A percentile compares a stretch with the other conserved stretches of the same genome.
These are phyloP conservation scores for Grantiella picta DNA, from an alignment of 2,113 vertebrate species.

Conservation along the genomic window DNA sequence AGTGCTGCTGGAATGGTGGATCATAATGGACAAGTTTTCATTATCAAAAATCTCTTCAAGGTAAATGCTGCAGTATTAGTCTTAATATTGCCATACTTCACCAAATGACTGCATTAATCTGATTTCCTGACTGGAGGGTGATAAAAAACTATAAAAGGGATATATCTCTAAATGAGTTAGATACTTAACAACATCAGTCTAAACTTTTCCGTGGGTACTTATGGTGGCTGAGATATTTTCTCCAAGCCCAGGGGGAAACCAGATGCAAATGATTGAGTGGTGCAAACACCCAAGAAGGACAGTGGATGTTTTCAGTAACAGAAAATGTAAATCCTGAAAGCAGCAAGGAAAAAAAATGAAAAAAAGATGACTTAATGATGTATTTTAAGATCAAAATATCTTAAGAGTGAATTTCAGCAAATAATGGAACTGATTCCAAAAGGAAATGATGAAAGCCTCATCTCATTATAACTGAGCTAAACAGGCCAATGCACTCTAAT, in stretches of 20 bases:
- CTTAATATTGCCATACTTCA: not conserved
- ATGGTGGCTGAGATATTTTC: not conserved
- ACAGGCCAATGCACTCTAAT: not conserved
- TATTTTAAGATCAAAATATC: not conserved
- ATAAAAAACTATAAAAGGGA: not conserved
- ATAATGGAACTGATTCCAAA: not conserved
- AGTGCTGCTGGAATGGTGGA: not conserved
- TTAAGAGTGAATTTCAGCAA: not conserved
- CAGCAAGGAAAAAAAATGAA: not conserved
- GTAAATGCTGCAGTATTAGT: not conserved
- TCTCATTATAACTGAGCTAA: conserved; percentile 30
- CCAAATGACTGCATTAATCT: not conserved
- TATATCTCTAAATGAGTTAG: not conserved
- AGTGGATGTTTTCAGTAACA: not conserved
- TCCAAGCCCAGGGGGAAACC: not conserved
- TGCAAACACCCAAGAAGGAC: not conserved
- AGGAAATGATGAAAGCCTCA: conserved; percentile 27
- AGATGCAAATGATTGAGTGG: not conserved
- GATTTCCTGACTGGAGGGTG: not conserved
- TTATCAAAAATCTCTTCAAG: not conserved
- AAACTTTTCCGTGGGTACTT: not conserved
- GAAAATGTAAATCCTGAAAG: not conserved
- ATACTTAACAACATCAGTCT: not conserved
- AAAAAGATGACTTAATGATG: not conserved
- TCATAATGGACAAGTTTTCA: not conserved